Evolutionary conservation across 1,140 invertebrate genomes (phyloP), one percentile per base, ranked within the genome.

Genomic region (Gonatopus flavifemur): DNA sequence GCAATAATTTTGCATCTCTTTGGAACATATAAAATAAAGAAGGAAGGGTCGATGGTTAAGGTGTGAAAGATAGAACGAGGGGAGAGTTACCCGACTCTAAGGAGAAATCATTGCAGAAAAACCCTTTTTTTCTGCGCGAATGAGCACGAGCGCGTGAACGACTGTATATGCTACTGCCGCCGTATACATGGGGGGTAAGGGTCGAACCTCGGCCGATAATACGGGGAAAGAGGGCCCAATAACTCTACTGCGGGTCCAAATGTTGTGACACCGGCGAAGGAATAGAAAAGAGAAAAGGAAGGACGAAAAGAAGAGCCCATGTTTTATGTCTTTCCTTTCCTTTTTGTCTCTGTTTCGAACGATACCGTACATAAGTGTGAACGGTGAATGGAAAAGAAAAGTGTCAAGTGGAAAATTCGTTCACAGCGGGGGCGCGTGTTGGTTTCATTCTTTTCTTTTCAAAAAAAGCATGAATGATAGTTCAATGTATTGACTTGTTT

Each of bases 311-410:
- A 47, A 53, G 54, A 40, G 47, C 44, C 31, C 20, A 16, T 12
- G 43, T 16, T 31, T 22, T 33, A 9, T 13, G 15, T 42, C 6
- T 13, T 21, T 13, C 41, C 45, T 58, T 53, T 44, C 58, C 52
- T 59, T 41, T 49, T 58, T 53, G 50, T 59, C 52, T 59, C 45
- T 49, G n/a, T n/a, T n/a, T n/a, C n/a, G n/a, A n/a, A n/a, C n/a
- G n/a, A n/a, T n/a, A n/a, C n/a, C n/a, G n/a, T n/a, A n/a, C n/a
- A n/a, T n/a, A n/a, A n/a, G n/a, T n/a, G n/a, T n/a, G n/a, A n/a
- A n/a, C n/a, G n/a, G n/a, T n/a, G n/a, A n/a, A n/a, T n/a, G 24
- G 10, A 9, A 10, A 55, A 43, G 40, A 55, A 60, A 48, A 24
- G 30, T 30, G 45, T 10, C n/a, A 12, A 28, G 35, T 44, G 44